These are phyloP conservation scores for Acromyrmex echinatior DNA, from an alignment of 1,140 invertebrate species.

Conservation along the genomic window DNA sequence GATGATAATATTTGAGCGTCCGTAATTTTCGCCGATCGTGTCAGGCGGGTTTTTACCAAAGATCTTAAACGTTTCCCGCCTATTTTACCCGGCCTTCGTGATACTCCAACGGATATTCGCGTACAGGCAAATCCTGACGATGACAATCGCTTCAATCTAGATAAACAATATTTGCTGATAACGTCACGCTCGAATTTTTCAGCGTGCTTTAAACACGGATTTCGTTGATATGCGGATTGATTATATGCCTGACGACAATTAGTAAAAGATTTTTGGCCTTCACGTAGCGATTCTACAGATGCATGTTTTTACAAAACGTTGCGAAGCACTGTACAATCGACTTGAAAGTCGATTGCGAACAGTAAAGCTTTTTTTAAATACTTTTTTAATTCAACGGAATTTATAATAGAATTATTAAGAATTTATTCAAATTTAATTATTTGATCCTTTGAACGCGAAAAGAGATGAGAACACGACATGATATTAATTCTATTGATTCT, in stretches of 20 bases:
- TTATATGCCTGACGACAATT: not conserved
- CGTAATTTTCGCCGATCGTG: conserved; percentile 8
- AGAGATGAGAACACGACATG: not conserved
- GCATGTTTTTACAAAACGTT: not conserved
- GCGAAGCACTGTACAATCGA: not conserved
- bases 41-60: conserved; percentile 51
- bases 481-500: not conserved
- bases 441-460: not conserved
- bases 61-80: conserved; percentile 44
- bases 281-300: not conserved
- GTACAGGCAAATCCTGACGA: not conserved
- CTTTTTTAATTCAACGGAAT: conserved; percentile 19
- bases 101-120: not conserved
- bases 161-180: not conserved
- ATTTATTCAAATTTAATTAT: conserved; percentile 18
- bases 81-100: conserved; percentile 10
- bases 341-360: not conserved
- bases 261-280: conserved; percentile 9
- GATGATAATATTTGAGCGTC: conserved; percentile 63
- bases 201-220: not conserved
- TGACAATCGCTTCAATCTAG: conserved; percentile 4
- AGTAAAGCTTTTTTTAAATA: conserved; percentile 9
- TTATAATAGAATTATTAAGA: conserved; percentile 11
- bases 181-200: not conserved
- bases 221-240: not conserved